These are phyloP conservation scores for Brachionus sp. DNA, from an alignment of 1,140 invertebrate species.

Conservation along the genomic window DNA sequence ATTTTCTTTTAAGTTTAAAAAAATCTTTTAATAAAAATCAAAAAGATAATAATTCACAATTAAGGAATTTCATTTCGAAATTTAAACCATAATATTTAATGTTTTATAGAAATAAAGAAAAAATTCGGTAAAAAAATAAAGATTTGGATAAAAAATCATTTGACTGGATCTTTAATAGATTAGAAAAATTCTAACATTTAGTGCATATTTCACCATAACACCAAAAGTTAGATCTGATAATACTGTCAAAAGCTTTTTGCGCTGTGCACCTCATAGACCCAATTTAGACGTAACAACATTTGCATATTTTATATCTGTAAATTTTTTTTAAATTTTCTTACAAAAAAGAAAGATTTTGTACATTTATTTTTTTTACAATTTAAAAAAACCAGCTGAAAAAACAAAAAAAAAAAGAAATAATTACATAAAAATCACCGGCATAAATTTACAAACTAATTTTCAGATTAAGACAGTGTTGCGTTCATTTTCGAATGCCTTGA, in stretches of 20 bases:
- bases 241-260: not conserved
- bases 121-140: not conserved
- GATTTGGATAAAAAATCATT: not conserved
- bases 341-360: not conserved
- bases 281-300: not conserved
- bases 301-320: not conserved
- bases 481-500: constrained; percentile 25
- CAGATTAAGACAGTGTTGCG: constrained; percentile 14
- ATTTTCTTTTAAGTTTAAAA: not conserved
- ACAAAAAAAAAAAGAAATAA: constrained; percentile 21
- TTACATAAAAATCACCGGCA: constrained; percentile 34
- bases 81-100: not conserved
- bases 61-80: not conserved
- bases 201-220: not conserved
- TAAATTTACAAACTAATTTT: not conserved
- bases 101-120: not conserved
- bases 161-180: not conserved
- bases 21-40: not conserved
- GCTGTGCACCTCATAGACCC: not conserved
- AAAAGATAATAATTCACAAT: not conserved
- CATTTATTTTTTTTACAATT: constrained; percentile 17
- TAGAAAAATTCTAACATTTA: not conserved
- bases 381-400: constrained; percentile 9
- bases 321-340: not conserved
- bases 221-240: not conserved